phyloP scores from a whole-genome alignment of 2,113 vertebrate species.

The Turdus rufiventris region DNA sequence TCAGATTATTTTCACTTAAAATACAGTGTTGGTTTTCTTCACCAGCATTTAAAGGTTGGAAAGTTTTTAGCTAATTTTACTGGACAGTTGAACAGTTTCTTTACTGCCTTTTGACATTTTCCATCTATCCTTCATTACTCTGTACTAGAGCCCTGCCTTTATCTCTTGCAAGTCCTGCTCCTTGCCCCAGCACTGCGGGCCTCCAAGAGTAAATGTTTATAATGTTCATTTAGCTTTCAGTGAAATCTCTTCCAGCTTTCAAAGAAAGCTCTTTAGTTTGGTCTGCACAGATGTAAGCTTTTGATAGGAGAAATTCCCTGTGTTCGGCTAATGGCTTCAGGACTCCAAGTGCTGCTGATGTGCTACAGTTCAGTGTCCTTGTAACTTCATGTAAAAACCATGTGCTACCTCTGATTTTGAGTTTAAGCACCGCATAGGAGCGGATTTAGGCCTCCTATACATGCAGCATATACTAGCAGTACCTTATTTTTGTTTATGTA shows the following conservation, averaged over 20 bases:
- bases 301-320: background rate
- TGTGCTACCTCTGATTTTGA: background rate
- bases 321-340: background rate
- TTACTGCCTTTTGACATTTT: background rate
- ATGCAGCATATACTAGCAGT: background rate
- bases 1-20: background rate
- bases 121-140: background rate
- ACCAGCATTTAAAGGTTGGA: background rate
- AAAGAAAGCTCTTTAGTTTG: slow-evolving; percentile 33
- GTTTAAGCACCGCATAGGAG: background rate
- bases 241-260: slow-evolving; percentile 23
- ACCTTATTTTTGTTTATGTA: background rate
- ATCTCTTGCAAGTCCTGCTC: background rate
- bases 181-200: background rate
- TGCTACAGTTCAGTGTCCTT: background rate
- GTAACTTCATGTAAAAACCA: background rate
- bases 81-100: background rate
- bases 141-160: background rate
- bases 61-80: background rate
- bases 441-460: background rate
- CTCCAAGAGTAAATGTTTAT: slow-evolving; percentile 32
- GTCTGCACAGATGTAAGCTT: background rate
- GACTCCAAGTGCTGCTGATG: background rate
- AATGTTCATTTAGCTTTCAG: background rate
- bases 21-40: background rate